Conservation (phyloP, 1,140 invertebrate genomes). For the Drosophila equinoxialis region DNA sequence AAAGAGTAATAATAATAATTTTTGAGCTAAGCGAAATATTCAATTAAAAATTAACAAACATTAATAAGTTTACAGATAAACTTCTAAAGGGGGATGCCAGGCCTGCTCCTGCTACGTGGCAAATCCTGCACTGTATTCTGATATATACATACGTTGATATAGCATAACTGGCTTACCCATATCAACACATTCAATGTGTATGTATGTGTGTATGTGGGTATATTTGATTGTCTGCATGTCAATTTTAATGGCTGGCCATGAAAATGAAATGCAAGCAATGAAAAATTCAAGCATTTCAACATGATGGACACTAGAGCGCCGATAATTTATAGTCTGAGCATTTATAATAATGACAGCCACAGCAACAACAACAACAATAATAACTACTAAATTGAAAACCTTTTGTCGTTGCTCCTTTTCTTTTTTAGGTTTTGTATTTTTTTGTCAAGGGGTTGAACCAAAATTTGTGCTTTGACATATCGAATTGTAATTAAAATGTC, state of each 20-base stretch:
- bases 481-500: slow-evolving; percentile 71
- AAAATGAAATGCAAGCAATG: slow-evolving; percentile 78
- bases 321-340: slow-evolving; percentile 71
- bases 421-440: not conserved
- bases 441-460: not conserved
- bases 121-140: not conserved
- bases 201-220: not conserved
- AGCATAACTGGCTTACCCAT: slow-evolving; percentile 22
- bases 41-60: too few species aligned
- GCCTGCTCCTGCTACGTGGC: too few species aligned
- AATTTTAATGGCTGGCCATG: slow-evolving; percentile 77
- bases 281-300: slow-evolving; percentile 78
- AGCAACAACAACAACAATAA: not conserved
- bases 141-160: slow-evolving; percentile 17
- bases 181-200: slow-evolving; percentile 42
- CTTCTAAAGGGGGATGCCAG: too few species aligned
- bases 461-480: slow-evolving; percentile 34
- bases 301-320: slow-evolving; percentile 69
- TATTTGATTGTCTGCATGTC: slow-evolving; percentile 46
- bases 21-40: too few species aligned
- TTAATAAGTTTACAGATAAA: too few species aligned
- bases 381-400: slow-evolving; percentile 33
- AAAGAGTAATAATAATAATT: too few species aligned
- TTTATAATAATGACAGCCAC: slow-evolving; percentile 38
- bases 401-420: slow-evolving; percentile 19